phyloP scores from a whole-genome alignment of 1,140 invertebrate species.

The Odontomachus brunneus region DNA sequence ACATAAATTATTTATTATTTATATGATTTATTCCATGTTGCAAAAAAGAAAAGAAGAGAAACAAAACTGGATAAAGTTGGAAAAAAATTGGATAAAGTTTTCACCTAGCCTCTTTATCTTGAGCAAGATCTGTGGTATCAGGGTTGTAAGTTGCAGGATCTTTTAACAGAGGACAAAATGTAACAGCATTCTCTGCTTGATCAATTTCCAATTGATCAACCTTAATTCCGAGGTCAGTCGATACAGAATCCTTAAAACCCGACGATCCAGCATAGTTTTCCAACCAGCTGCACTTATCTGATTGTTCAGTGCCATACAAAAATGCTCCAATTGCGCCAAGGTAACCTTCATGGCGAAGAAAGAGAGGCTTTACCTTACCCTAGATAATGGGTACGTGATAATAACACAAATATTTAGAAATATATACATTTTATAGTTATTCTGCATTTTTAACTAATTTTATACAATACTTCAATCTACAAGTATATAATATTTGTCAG shows the following conservation, averaged over 20 bases:
- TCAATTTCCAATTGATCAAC: slow-evolving; percentile 90
- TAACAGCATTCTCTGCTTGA: slow-evolving; percentile 87
- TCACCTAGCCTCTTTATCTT: slow-evolving; percentile 92
- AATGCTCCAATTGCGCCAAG: slow-evolving; percentile 92
- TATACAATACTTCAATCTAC: slow-evolving; percentile 9
- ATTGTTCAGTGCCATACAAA: slow-evolving; percentile 89
- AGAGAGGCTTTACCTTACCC: slow-evolving; percentile 90
- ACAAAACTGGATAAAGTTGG: neutral
- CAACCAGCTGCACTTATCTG: slow-evolving; percentile 89
- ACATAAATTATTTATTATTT: slow-evolving; percentile 46
- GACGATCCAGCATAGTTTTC: slow-evolving; percentile 92
- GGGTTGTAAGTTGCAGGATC: slow-evolving; percentile 90
- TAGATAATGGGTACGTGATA: slow-evolving; percentile 62
- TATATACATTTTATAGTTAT: neutral
- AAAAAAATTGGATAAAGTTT: slow-evolving; percentile 26
- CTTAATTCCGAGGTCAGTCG: slow-evolving; percentile 83
- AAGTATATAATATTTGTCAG: slow-evolving; percentile 10
- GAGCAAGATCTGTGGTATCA: slow-evolving; percentile 95
- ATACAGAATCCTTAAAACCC: slow-evolving; percentile 87
- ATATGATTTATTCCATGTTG: neutral
- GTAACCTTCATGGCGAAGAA: slow-evolving; percentile 92
- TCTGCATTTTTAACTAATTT: slow-evolving; percentile 25
- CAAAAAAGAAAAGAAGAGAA: neutral
- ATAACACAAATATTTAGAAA: slow-evolving; percentile 41
- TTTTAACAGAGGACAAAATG: slow-evolving; percentile 89